phyloP scores from a whole-genome alignment of 2,888 invertebrate species.

The Drosophila quinaria region DNA sequence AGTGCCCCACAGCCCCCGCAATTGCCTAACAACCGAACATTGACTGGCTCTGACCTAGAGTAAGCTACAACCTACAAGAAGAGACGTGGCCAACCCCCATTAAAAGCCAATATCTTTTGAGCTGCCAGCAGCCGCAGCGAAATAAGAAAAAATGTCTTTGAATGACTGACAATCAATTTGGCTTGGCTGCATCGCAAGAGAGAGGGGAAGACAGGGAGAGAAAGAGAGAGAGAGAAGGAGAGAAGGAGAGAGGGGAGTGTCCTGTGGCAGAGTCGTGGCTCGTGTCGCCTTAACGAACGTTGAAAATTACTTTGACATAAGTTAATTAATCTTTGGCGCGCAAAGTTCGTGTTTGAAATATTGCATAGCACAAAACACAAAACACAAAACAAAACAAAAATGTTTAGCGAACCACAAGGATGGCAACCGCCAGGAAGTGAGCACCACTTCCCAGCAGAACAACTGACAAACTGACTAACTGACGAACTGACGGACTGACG shows the following conservation, averaged over 20 bases:
- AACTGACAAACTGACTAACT: constrained; percentile 2
- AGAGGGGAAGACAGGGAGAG: background rate
- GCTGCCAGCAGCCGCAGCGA: constrained; percentile 52
- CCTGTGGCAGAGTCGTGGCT: constrained; percentile 40
- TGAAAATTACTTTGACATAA: constrained; percentile 85
- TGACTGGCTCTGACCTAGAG: constrained; percentile 58
- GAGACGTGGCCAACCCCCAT: constrained; percentile 69
- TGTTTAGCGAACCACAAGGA: constrained; percentile 50
- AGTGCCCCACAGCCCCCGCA: background rate
- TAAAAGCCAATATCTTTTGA: constrained; percentile 78
- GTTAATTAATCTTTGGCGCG: constrained; percentile 85
- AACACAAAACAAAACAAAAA: constrained; percentile 42
- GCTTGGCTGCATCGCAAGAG: constrained; percentile 52
- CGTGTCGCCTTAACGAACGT: constrained; percentile 83
- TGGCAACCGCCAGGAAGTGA: constrained; percentile 48
- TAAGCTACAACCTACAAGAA: constrained; percentile 67
- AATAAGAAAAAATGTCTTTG: constrained; percentile 84
- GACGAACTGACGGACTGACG: constrained; percentile 6
- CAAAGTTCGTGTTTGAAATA: constrained; percentile 82
- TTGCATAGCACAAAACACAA: constrained; percentile 57
- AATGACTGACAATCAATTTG: constrained; percentile 85
- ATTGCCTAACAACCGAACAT: constrained; percentile 3
- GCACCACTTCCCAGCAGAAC: constrained; percentile 12
- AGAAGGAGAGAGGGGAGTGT: constrained; percentile 3
- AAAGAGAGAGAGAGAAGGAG: background rate